These are phyloP conservation scores for Pherbina coryleti DNA, from an alignment of 2,888 invertebrate species.

Conservation along the genomic window DNA sequence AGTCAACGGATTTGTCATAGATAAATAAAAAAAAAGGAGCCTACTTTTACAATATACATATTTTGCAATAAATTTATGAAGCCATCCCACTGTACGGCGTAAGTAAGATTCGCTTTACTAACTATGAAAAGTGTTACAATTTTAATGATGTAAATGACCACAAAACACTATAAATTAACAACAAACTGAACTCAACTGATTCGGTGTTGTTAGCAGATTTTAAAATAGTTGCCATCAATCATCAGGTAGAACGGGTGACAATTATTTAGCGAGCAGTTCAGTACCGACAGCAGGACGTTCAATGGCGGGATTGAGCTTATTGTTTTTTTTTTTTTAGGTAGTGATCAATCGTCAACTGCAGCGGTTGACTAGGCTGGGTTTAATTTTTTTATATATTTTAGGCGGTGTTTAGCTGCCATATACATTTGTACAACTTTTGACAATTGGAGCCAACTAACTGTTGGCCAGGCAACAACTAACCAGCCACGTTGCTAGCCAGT, in stretches of 20 bases:
- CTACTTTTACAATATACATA: too few species aligned
- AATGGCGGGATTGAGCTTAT: not conserved
- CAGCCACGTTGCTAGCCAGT: not conserved
- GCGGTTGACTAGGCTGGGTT: too few species aligned
- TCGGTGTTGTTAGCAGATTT: constrained; percentile 5
- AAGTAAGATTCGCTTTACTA: not conserved
- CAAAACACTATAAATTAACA: not conserved
- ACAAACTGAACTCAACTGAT: not conserved
- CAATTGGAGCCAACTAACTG: not conserved
- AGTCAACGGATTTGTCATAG: too few species aligned
- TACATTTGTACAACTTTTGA: constrained; percentile 6
- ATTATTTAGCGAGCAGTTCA: not conserved
- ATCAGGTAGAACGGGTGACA: not conserved
- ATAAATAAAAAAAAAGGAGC: too few species aligned
- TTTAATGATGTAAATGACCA: not conserved
- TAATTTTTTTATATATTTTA: not conserved
- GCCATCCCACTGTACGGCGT: not conserved
- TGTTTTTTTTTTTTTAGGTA: not conserved
- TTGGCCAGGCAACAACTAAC: not conserved
- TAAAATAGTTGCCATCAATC: not conserved
- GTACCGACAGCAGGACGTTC: not conserved
- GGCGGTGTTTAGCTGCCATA: not conserved
- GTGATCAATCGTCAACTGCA: too few species aligned
- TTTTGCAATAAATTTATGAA: too few species aligned
- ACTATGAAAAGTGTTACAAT: not conserved